A percentile compares a stretch with the other conserved stretches of the same genome.
phyloP scores from a whole-genome alignment of 1,140 invertebrate genomes.

The Parasteatoda tepidariorum region DNA sequence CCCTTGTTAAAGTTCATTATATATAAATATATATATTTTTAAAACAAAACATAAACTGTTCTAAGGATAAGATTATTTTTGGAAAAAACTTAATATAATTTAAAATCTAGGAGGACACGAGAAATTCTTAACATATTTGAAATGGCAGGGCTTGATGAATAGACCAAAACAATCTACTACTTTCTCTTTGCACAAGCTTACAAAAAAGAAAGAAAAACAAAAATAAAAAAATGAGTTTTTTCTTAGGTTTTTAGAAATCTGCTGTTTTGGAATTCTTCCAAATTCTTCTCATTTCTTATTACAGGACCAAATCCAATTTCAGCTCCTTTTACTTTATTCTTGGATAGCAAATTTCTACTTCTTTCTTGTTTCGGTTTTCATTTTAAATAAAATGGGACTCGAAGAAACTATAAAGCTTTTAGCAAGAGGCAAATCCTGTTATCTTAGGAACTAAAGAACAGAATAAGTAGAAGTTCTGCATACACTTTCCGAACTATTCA shows the following conservation, averaged over 20 bases:
- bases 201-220: background rate
- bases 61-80: too few species aligned
- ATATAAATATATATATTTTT: too few species aligned
- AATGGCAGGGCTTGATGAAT: constrained; percentile 51
- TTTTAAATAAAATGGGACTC: constrained; percentile 41
- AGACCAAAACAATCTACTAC: constrained; percentile 57
- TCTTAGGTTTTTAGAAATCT: constrained; percentile 42
- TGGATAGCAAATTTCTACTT: constrained; percentile 54
- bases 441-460: background rate
- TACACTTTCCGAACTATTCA: background rate
- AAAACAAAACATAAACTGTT: too few species aligned
- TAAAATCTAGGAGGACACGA: constrained; percentile 14
- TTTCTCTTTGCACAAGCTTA: constrained; percentile 49
- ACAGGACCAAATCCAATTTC: constrained; percentile 55
- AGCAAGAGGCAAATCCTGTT: background rate
- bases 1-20: too few species aligned
- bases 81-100: background rate
- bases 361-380: constrained; percentile 13
- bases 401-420: constrained; percentile 32
- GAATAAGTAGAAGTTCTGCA: background rate
- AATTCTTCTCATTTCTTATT: constrained; percentile 60
- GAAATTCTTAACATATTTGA: constrained; percentile 56
- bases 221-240: constrained; percentile 10
- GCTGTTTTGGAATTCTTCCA: constrained; percentile 58
- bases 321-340: constrained; percentile 49